phyloP scores from a whole-genome alignment of 2,113 vertebrate species.

The Hystrix cristata region DNA sequence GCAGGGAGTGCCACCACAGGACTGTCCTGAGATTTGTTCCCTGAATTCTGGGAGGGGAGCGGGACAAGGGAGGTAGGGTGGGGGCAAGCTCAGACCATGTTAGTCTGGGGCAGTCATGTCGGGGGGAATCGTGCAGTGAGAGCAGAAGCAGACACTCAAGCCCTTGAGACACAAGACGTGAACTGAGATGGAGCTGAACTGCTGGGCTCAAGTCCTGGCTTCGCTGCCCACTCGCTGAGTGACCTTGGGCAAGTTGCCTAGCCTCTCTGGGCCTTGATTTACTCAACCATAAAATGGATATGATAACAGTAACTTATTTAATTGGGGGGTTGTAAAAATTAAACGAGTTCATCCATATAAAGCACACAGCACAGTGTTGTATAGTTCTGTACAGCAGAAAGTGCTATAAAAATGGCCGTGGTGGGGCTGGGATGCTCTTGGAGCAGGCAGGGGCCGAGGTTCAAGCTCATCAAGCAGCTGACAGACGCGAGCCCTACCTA shows the following conservation, averaged over 20 bases:
- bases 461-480: background rate
- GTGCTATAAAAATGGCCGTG: accelerated
- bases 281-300: background rate
- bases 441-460: background rate
- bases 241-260: background rate
- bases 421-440: background rate
- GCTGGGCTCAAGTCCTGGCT: background rate
- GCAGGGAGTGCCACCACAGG: background rate
- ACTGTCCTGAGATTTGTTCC: background rate
- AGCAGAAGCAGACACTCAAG: background rate
- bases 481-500: background rate
- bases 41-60: background rate
- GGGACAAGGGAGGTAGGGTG: background rate
- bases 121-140: background rate
- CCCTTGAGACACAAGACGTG: background rate
- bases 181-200: background rate
- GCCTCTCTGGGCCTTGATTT: slow-evolving; percentile 37
- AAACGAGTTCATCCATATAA: background rate
- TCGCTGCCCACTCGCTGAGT: background rate
- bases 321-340: slow-evolving; percentile 1
- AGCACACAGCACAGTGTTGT: background rate
- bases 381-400: background rate
- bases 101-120: background rate
- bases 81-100: accelerated
- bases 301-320: background rate